A percentile compares a stretch with the other conserved stretches of the same genome.
Conservation (phyloP, 2,113 vertebrate species). For the Amia ocellicauda region DNA sequence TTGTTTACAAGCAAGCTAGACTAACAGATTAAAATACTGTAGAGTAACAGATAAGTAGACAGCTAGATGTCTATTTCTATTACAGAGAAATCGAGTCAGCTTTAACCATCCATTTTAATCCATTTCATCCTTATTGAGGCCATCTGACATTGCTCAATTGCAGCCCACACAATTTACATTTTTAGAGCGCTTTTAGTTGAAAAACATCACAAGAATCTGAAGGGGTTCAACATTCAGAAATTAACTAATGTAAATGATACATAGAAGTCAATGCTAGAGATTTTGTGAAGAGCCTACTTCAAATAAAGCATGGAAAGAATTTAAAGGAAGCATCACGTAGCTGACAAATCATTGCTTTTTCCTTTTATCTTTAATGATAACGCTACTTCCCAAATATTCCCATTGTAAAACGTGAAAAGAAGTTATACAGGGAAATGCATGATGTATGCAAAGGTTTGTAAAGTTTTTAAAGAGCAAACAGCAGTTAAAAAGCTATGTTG, state of each 20-base stretch:
- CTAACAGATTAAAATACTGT: slow-evolving; percentile 69
- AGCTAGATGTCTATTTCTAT: slow-evolving; percentile 47
- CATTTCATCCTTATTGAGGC: slow-evolving; percentile 52
- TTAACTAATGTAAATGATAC: slow-evolving; percentile 47
- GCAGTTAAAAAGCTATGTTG: too few relatives aligned
- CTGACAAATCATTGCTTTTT: too few relatives aligned
- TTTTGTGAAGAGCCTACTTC: slow-evolving; percentile 39
- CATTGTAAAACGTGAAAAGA: slow-evolving; percentile 3
- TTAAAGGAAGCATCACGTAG: too few relatives aligned
- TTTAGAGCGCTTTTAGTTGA: slow-evolving; percentile 31
- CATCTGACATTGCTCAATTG: slow-evolving; percentile 61
- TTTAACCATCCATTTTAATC: slow-evolving; percentile 68
- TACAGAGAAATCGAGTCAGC: slow-evolving; percentile 34
- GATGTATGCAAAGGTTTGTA: too few relatives aligned
- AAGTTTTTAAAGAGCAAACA: too few relatives aligned
- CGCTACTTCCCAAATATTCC: too few relatives aligned
- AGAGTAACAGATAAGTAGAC: slow-evolving; percentile 59
- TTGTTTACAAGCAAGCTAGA: slow-evolving; percentile 63
- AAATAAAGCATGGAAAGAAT: slow-evolving; percentile 34
- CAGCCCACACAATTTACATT: slow-evolving; percentile 55
- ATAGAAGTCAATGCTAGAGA: slow-evolving; percentile 44
- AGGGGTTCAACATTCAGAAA: slow-evolving; percentile 40
- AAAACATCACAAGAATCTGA: slow-evolving; percentile 23
- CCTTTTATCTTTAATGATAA: too few relatives aligned
- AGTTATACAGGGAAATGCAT: too few relatives aligned